Percentiles rank a stretch among this genome's conserved stretches.
Evolutionary conservation across 2,888 invertebrate genomes (phyloP).

Genomic region (Acleris laterana): DNA sequence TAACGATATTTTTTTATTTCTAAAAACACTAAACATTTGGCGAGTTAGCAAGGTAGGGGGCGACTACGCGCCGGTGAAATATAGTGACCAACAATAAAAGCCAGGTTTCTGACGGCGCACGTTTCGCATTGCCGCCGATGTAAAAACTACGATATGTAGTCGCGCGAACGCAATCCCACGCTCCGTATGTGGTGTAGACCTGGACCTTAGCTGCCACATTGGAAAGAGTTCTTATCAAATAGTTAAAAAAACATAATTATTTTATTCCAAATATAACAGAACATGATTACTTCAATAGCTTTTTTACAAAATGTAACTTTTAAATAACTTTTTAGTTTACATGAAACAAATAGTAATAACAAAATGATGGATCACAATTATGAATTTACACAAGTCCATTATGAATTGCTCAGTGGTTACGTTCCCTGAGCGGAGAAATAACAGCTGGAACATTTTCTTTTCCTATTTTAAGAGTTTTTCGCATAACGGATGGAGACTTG

Average conservation of each 20-base stretch:
- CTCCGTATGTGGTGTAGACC: too few relatives aligned
- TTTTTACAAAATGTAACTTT: conserved; percentile 9
- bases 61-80: too few relatives aligned
- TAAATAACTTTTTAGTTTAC: conserved; percentile 4
- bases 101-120: too few relatives aligned
- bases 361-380: background rate
- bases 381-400: background rate
- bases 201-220: too few relatives aligned
- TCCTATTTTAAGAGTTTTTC: conserved; percentile 71
- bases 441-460: conserved; percentile 72
- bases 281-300: conserved; percentile 12
- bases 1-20: conserved; percentile 14
- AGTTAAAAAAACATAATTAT: conserved; percentile 20
- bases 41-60: too few relatives aligned
- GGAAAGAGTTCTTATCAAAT: background rate
- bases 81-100: too few relatives aligned
- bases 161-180: too few relatives aligned
- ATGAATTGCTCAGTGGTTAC: conserved; percentile 62
- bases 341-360: background rate
- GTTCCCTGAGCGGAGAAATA: conserved; percentile 76
- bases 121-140: too few relatives aligned
- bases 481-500: conserved; percentile 70
- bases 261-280: conserved; percentile 13
- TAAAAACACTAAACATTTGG: too few relatives aligned
- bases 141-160: too few relatives aligned